A percentile compares a stretch with the other conserved stretches of the same genome.
These are phyloP conservation scores for Harlomillsia oculata DNA, from an alignment of 1,140 invertebrate species.

Conservation along the genomic window DNA sequence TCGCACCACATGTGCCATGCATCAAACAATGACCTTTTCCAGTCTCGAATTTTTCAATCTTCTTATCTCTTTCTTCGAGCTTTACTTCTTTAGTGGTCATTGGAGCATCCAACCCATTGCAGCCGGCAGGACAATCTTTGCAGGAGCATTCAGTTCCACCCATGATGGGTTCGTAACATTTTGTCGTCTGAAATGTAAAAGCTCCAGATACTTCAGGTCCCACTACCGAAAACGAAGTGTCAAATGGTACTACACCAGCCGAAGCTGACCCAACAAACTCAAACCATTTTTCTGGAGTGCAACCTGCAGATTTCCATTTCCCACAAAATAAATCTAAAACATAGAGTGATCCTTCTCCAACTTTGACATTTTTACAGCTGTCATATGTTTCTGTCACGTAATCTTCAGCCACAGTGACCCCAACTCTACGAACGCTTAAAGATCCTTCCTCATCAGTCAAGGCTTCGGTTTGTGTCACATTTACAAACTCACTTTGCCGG, in stretches of 20 bases:
- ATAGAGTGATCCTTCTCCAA: slow-evolving; percentile 60
- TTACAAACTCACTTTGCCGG: slow-evolving; percentile 63
- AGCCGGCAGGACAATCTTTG: too few species aligned
- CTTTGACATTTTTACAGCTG: slow-evolving; percentile 49
- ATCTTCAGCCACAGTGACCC: slow-evolving; percentile 48
- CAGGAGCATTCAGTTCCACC: too few species aligned
- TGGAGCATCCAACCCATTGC: too few species aligned
- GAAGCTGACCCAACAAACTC: slow-evolving; percentile 57
- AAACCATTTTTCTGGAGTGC: slow-evolving; percentile 57
- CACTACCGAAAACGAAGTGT: slow-evolving; percentile 56
- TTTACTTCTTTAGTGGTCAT: too few species aligned
- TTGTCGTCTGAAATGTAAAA: too few species aligned
- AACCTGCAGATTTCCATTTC: slow-evolving; percentile 48
- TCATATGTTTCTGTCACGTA: slow-evolving; percentile 54
- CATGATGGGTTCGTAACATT: too few species aligned
- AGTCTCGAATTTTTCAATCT: too few species aligned
- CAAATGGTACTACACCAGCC: slow-evolving; percentile 65
- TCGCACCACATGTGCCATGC: too few species aligned
- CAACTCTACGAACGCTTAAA: slow-evolving; percentile 45
- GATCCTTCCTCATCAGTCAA: not conserved
- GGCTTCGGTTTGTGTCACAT: slow-evolving; percentile 42
- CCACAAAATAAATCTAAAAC: slow-evolving; percentile 73
- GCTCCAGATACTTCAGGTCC: too few species aligned
- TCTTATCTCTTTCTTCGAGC: too few species aligned
- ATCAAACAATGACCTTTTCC: too few species aligned